Evolutionary conservation across 2,797 vertebrate genomes (phyloP).

Genomic region (Rhinichthys osculus): DNA sequence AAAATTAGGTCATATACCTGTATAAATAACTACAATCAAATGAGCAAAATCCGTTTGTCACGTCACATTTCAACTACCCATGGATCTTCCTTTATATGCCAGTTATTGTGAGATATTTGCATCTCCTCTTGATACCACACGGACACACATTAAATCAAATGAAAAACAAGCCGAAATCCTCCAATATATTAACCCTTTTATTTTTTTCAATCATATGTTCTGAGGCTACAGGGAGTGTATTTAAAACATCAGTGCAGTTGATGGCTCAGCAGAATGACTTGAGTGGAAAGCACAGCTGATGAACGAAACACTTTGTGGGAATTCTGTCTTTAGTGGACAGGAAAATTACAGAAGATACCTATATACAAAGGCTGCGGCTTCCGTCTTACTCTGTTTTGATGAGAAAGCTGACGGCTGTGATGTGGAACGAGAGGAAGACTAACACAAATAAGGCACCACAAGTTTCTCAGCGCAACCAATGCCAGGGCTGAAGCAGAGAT

Average conservation of each 20-base stretch:
- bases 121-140: not conserved
- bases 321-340: slow-evolving; percentile 38
- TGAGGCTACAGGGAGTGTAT: slow-evolving; percentile 72
- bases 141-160: not conserved
- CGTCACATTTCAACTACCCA: not conserved
- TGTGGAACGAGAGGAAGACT: slow-evolving; percentile 57
- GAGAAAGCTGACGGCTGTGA: slow-evolving; percentile 44
- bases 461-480: slow-evolving; percentile 61
- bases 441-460: slow-evolving; percentile 67
- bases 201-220: slow-evolving; percentile 72
- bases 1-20: not conserved
- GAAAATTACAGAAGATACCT: slow-evolving; percentile 27
- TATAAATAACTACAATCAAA: not conserved
- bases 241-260: slow-evolving; percentile 89
- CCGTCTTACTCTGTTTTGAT: slow-evolving; percentile 36
- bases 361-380: slow-evolving; percentile 46
- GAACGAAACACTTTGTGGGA: slow-evolving; percentile 32
- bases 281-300: slow-evolving; percentile 58
- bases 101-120: not conserved
- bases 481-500: slow-evolving; percentile 53
- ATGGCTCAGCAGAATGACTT: slow-evolving; percentile 77
- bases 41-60: not conserved
- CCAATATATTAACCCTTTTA: slow-evolving; percentile 70
- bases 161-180: slow-evolving; percentile 24
- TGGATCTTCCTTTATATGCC: not conserved